Evolutionary conservation across 2,113 vertebrate species (phyloP).

Genomic region (zebrafish (Danio rerio)): GRCz12tu NC_133188.1:36529001-36529500

Average conservation of each 20-base stretch:
- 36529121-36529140: slow-evolving; percentile 88
- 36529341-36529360: too few relatives aligned
- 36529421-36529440: too few relatives aligned
- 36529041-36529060: slow-evolving; percentile 34
- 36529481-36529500: too few relatives aligned
- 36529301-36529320: too few relatives aligned
- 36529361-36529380: too few relatives aligned
- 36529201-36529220: background rate
- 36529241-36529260: background rate
- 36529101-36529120: slow-evolving; percentile 87
- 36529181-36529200: slow-evolving; percentile 67
- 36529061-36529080: slow-evolving; percentile 1
- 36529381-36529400: too few relatives aligned
- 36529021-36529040: slow-evolving; percentile 73
- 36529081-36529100: slow-evolving; percentile 74
- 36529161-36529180: slow-evolving; percentile 82
- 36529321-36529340: too few relatives aligned
- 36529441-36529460: too few relatives aligned
- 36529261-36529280: too few relatives aligned
- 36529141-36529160: slow-evolving; percentile 83
- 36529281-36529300: too few relatives aligned
- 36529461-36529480: too few relatives aligned
- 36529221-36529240: background rate
- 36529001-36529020: slow-evolving; percentile 75
- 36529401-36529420: too few relatives aligned